phyloP scores from a whole-genome alignment of 2,797 vertebrate genomes.

The Periparus ater region DNA sequence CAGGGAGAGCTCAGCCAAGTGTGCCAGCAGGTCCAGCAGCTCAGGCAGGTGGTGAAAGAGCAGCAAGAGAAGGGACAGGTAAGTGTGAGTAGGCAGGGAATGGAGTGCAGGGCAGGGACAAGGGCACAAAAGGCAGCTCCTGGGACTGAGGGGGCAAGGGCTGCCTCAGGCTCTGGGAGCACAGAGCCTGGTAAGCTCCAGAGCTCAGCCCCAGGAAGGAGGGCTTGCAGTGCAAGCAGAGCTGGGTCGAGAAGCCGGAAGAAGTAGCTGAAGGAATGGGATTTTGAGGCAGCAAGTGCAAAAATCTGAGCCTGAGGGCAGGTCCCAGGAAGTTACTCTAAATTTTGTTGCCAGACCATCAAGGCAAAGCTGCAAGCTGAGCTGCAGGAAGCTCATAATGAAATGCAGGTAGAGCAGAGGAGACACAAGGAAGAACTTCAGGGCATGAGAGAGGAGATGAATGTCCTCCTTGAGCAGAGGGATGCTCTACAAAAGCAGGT shows the following conservation, averaged over 20 bases:
- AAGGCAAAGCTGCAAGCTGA: not conserved
- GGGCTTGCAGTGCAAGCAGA: not conserved
- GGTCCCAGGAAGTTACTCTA: not conserved
- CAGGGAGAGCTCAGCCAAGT: conserved; percentile 64
- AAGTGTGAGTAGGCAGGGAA: not conserved
- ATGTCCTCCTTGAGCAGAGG: conserved; percentile 43
- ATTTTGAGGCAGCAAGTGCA: too few relatives aligned
- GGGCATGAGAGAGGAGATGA: conserved; percentile 21
- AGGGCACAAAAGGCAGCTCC: not conserved
- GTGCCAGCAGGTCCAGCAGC: conserved; percentile 71
- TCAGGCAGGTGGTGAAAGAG: conserved; percentile 69
- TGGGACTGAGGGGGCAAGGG: not conserved
- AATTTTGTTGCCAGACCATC: not conserved
- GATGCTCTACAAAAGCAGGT: conserved; percentile 69
- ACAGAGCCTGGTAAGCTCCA: not conserved
- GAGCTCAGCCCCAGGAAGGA: not conserved
- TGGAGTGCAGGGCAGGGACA: not conserved
- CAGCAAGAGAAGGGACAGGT: conserved; percentile 64
- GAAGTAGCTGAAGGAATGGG: not conserved
- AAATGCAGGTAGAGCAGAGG: not conserved
- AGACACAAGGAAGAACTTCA: conserved; percentile 48
- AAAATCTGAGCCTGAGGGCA: too few relatives aligned
- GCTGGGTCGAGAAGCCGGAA: not conserved
- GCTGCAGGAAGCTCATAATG: conserved; percentile 40
- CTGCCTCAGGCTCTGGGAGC: not conserved